phyloP scores from a whole-genome alignment of 2,797 vertebrate genomes.

The Cryptoprocta ferox region DNA sequence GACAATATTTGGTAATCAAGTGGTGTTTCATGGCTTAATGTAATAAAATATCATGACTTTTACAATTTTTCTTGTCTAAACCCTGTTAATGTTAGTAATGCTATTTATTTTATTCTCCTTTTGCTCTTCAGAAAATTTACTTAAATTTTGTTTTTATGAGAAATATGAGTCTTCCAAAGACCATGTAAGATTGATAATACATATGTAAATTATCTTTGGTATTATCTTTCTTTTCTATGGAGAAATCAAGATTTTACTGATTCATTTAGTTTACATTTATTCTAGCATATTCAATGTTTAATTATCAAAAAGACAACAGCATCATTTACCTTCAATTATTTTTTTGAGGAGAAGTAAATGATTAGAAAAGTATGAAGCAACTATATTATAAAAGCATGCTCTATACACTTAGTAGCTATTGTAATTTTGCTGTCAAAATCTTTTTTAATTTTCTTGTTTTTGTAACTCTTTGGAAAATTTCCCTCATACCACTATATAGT shows the following conservation, averaged over 20 bases:
- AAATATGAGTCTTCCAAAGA: background rate
- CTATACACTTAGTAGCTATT: background rate
- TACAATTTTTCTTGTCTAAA: background rate
- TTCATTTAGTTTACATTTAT: background rate
- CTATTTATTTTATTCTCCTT: background rate
- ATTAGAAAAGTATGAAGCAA: background rate
- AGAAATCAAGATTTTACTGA: background rate
- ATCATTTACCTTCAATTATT: background rate
- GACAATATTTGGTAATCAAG: background rate
- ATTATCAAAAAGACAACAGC: background rate
- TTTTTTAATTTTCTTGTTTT: background rate
- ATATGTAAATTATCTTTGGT: background rate
- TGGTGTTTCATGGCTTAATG: background rate
- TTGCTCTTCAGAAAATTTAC: background rate
- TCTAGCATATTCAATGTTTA: background rate
- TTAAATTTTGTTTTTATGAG: background rate
- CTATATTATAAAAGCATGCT: background rate
- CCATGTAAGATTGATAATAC: background rate
- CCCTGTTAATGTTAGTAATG: background rate
- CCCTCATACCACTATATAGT: no score
- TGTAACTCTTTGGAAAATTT: background rate
- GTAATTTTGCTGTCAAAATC: background rate
- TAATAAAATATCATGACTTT: background rate
- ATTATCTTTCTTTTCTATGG: background rate
- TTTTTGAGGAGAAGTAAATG: background rate